Evolutionary conservation across 1,140 invertebrate genomes (phyloP), one percentile per base, ranked within the genome.

Genomic region (Stegodyphus mimosarum): DNA sequence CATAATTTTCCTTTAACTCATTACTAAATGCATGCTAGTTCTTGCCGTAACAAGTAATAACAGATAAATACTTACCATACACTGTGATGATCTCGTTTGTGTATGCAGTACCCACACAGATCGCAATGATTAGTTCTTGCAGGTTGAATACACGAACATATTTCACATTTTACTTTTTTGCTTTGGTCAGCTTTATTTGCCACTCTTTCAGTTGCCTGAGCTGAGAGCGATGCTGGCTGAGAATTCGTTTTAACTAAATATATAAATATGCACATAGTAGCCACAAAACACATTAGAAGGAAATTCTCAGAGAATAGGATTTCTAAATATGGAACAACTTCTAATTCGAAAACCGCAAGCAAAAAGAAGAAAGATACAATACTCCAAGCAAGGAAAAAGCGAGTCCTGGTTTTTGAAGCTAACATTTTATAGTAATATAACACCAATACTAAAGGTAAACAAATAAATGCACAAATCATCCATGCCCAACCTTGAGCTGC

Each of bases 301-400:
- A 83, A 83, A 51, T 87, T 87, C 69, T 87, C 86, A 18, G 53
- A 50, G 51, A 87, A 84, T 11, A 87, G 64, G 18, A 87, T 87
- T 73, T 87, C 86, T 67, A 87, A 71, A 79, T 87, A 87, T 3
- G 86, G 86, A 2, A 87, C 86, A 9, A 87, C 86, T 79, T 87
- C 86, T n/a, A 87, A 69, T 75, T 87, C 80, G 69, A 87, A 87
- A 15, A 87, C 76, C 10, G 64, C 74, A 9, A 83, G 60, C 1
- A 87, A 17, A 49, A 87, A 84, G 18, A 84, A 77, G 51, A 87
- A 79, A 6, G 69, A 79, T 15, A 78, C 53, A 33, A 73, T 15
- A 48, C 72, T 74, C 81, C 81, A 87, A 9, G 50, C 64, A 51
- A 81, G 33, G 70, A 80, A 86, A 15, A 86, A 81, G n/a, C 70